Base-by-base conservation (phyloP, 1,140 invertebrate genomes). In the Magallana gigas region DNA sequence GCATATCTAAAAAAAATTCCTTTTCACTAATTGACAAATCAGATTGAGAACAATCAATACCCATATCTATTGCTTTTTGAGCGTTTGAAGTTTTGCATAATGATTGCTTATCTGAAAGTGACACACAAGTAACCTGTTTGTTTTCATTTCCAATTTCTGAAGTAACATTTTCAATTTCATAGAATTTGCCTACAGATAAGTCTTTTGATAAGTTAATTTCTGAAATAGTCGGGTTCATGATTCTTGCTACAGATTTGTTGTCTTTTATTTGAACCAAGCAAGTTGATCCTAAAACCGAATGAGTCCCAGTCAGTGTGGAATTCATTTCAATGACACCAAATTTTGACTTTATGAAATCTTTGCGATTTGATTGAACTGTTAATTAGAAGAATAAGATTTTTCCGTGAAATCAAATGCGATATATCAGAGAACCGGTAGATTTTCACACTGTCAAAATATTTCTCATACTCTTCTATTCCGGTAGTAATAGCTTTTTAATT, bases 131-230 rank as follows among this genome's bases (percentile, higher is more conserved):
- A n/a, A 60, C 59, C 9, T 60, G 9, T 60, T 60, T 60, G 59
- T 12, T 60, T 60, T 60, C 59, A 60, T 4, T 60, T 9, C 4
- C 16, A 60, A 60, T 60, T 60, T 60, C 59, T 60, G 59, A 60
- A 60, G 59, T 60, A 60, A 60, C 59, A 60, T 60, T 60, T 60
- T 60, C 59, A 60, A 60, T 60, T 60, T 60, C 59, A 60, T 60
- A 60, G 59, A 60, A 60, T 60, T 60, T 60, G 59, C 59, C 59
- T 12, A 60, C 59, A 12, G 59, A 12, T 16, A 60, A 16, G 16
- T 16, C 16, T 60, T 60, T 60, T 12, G 59, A 60, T 60, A 60
- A 60, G 9, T 60, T 60, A 16, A 60, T 60, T 60, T 60, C 59
- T 60, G 59, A 60, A 60, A 12, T 60, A 9, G 9, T 60, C 9